Percentiles rank a stretch among this genome's conserved stretches.
Evolutionary conservation across 2,797 vertebrate species (phyloP).

Genomic region (Thaleichthys pacificus): DNA sequence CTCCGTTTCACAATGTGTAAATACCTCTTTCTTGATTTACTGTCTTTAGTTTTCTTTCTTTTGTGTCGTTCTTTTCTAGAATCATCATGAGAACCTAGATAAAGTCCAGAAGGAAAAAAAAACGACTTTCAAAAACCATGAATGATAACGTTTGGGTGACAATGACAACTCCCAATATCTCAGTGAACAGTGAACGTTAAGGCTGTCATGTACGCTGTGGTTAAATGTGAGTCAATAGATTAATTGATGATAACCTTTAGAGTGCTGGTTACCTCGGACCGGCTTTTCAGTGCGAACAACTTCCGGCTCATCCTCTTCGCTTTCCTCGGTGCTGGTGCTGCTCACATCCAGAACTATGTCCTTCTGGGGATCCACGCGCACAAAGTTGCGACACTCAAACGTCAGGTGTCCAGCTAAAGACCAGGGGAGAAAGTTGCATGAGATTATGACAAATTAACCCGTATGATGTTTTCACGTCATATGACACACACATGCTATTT

Average conservation of each 20-base stretch:
- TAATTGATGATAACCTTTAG: slow-evolving; percentile 53
- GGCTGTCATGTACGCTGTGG: background rate
- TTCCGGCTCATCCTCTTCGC: slow-evolving; percentile 80
- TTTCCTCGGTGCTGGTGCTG: slow-evolving; percentile 96
- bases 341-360: slow-evolving; percentile 98
- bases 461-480: too few species aligned
- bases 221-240: background rate
- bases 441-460: background rate
- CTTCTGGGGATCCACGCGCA: slow-evolving; percentile 93
- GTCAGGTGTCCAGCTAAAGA: slow-evolving; percentile 92
- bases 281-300: slow-evolving; percentile 53
- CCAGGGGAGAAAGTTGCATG: background rate
- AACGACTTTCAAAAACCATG: background rate
- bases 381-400: slow-evolving; percentile 97
- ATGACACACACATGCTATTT: too few species aligned
- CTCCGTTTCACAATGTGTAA: background rate
- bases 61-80: slow-evolving; percentile 51
- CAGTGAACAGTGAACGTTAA: background rate
- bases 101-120: background rate
- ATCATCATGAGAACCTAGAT: slow-evolving; percentile 44
- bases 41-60: slow-evolving; percentile 61
- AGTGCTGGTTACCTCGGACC: slow-evolving; percentile 44
- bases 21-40: slow-evolving; percentile 67
- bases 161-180: background rate
- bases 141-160: background rate